Base-by-base conservation (phyloP, 2,113 vertebrate species). In the Gambusia affinis region DNA sequence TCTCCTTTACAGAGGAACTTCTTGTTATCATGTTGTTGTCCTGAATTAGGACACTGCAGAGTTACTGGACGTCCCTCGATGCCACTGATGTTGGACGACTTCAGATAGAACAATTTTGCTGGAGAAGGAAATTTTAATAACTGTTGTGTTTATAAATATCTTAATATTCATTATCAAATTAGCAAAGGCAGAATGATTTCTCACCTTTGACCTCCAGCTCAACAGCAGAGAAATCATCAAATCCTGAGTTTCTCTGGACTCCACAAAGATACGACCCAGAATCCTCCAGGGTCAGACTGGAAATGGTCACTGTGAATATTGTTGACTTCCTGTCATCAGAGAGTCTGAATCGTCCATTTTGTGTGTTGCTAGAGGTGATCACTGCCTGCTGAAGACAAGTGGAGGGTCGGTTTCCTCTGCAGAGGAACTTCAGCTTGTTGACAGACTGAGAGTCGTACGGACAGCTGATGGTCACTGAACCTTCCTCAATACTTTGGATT, bases 1-100 rank as follows among this genome's bases (percentile, higher is more conserved):
- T 31, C 31, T 31, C 31, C 88, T 4, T 79, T 88, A 65, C 88
- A 90, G 67, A 90, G 57, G 75, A 86, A 90, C 88, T 84, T 88
- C 7, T 30, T 74, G 61, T 83, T 90, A 3, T 37, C 0, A 1
- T 0, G 0, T 64, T 88, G 77, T 51, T n/a, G n/a, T n/a, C 64
- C 4, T 57, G 79, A 33, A 64, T 84, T 82, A 12, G 79, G 72
- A 57, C 88, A 90, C 79, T 73, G 64, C 24, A 90, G 3, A 12
- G 72, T 72, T 11, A 84, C 15, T 22, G 66, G 61, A 0, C 0
- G 69, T 65, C 85, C 81, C 75, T 72, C 54, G 1, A 8, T 67
- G 61, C 76, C 74, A 0, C 31, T 84, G 37, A 65, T 8, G 6
- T 42, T 3, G 0, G 1, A 8, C 30, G 75, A 37, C 5, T 11